Evolutionary conservation across 2,888 invertebrate species (phyloP).

Genomic region (Lycocerus yunnanus): DNA sequence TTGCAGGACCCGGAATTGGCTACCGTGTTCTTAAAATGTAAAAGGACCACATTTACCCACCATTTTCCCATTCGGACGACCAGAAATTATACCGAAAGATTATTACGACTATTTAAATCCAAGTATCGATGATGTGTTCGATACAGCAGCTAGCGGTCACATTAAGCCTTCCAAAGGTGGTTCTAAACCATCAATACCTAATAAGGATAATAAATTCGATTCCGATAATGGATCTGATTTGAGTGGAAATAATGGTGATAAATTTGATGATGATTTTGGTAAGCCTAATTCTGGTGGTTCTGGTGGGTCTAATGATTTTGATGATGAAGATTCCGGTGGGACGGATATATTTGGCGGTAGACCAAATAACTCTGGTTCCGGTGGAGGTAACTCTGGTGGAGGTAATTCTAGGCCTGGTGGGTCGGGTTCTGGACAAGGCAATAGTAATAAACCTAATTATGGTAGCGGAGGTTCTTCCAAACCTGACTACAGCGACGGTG

Average conservation of each 20-base stretch:
- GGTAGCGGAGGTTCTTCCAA: slow-evolving; percentile 53
- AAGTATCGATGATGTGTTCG: slow-evolving; percentile 45
- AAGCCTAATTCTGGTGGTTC: slow-evolving; percentile 1
- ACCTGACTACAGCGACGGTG: slow-evolving; percentile 26
- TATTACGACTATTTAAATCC: slow-evolving; percentile 45
- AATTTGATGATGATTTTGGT: slow-evolving; percentile 1
- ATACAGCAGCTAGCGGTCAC: slow-evolving; percentile 62
- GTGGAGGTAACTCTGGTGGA: slow-evolving; percentile 14
- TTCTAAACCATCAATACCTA: slow-evolving; percentile 1
- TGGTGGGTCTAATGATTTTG: slow-evolving; percentile 1
- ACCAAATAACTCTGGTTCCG: background rate
- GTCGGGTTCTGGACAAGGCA: slow-evolving; percentile 12
- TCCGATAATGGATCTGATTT: slow-evolving; percentile 14
- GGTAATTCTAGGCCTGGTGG: slow-evolving; percentile 19
- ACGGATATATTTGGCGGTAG: background rate
- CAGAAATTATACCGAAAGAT: slow-evolving; percentile 58
- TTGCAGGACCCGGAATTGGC: slow-evolving; percentile 78
- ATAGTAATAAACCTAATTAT: slow-evolving; percentile 13
- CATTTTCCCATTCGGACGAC: slow-evolving; percentile 60
- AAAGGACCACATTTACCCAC: slow-evolving; percentile 69
- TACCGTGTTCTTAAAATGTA: slow-evolving; percentile 74
- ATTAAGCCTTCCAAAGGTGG: slow-evolving; percentile 11
- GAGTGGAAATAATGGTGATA: background rate
- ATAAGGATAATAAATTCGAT: slow-evolving; percentile 8
- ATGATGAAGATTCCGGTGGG: slow-evolving; percentile 8